Evolutionary conservation across 1,140 invertebrate genomes (phyloP).

Genomic region (Rhyacophila brunnea): DNA sequence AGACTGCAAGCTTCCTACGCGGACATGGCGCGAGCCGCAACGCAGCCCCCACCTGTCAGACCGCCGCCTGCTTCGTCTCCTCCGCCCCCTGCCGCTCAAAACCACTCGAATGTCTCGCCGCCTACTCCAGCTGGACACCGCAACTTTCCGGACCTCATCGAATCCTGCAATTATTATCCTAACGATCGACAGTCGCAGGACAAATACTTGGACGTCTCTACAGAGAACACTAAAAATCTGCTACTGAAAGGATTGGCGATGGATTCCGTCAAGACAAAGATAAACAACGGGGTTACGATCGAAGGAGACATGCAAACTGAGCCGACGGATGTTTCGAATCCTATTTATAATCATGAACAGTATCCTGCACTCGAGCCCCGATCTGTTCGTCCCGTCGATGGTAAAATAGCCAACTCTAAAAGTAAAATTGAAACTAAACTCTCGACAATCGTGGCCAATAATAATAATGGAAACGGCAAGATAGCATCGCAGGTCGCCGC

Average conservation of each 20-base stretch:
- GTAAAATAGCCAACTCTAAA: conserved; percentile 3
- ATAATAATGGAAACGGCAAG: conserved; percentile 26
- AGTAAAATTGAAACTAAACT: conserved; percentile 14
- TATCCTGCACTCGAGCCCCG: conserved; percentile 30
- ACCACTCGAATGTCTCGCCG: neutral
- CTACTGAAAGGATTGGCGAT: conserved; percentile 8
- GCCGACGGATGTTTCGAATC: conserved; percentile 6
- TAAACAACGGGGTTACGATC: conserved; percentile 16
- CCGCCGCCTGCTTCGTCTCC: conserved; percentile 8
- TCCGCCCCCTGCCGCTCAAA: neutral
- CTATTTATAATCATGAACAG: conserved; percentile 28
- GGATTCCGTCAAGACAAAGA: conserved; percentile 15
- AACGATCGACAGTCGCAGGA: conserved; percentile 37
- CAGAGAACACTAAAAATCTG: conserved; percentile 31
- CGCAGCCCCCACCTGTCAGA: conserved; percentile 6
- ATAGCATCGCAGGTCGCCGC: neutral
- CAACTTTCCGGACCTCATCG: conserved; percentile 52
- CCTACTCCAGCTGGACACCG: conserved; percentile 32
- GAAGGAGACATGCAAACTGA: conserved; percentile 16
- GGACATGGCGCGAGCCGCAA: conserved; percentile 67
- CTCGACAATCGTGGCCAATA: conserved; percentile 7
- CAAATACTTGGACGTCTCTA: conserved; percentile 26
- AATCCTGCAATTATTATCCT: conserved; percentile 49
- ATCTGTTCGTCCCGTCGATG: conserved; percentile 16
- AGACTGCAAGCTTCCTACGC: conserved; percentile 68